Evolutionary conservation across 2,888 invertebrate species (phyloP).

Genomic region (Troides oblongomaculatus): DNA sequence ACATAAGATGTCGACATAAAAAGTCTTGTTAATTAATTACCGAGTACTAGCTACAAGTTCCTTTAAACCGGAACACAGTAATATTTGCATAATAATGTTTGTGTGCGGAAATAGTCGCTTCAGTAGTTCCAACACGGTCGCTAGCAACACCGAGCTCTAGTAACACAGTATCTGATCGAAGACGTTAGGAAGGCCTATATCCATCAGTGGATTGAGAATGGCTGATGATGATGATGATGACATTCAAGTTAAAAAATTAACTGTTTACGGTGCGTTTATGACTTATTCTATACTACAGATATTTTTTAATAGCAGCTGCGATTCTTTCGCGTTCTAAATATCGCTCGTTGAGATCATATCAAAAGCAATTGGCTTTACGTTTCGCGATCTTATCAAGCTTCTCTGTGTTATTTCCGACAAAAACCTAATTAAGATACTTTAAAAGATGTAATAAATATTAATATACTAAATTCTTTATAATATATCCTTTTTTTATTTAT

Average conservation of each 20-base stretch:
- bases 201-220: no score
- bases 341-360: conserved; percentile 44
- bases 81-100: no score
- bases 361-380: conserved; percentile 42
- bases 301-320: conserved; percentile 51
- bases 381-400: conserved; percentile 33
- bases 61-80: no score
- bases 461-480: not conserved
- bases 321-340: conserved; percentile 51
- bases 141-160: no score
- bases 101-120: no score
- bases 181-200: no score
- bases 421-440: not conserved
- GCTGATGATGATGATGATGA: not conserved
- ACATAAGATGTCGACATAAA: no score
- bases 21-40: no score
- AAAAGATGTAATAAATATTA: not conserved
- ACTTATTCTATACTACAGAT: conserved; percentile 41
- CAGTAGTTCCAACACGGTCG: no score
- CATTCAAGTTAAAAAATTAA: conserved; percentile 27
- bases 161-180: no score
- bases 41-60: no score
- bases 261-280: conserved; percentile 40
- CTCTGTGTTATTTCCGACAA: not conserved
- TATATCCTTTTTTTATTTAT: no score